Percentiles rank a stretch among this genome's conserved stretches.
These are phyloP conservation scores for Halcyon leucocephala DNA, from an alignment of 2,797 vertebrate genomes.

Conservation along the genomic window DNA sequence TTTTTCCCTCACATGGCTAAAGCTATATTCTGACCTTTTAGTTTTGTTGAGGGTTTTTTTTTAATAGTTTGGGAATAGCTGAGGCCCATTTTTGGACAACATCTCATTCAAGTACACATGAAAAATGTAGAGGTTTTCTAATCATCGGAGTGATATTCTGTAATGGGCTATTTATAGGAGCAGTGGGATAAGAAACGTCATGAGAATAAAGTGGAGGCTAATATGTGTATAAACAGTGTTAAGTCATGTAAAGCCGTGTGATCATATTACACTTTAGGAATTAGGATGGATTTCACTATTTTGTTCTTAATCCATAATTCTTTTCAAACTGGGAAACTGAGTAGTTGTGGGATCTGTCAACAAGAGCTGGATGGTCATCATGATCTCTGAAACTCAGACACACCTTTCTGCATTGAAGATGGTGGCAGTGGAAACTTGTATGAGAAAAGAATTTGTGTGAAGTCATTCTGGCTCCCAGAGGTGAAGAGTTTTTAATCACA, in stretches of 20 bases:
- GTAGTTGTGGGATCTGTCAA: not conserved
- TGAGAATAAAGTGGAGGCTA: not conserved
- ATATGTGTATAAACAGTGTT: not conserved
- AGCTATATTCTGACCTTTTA: not conserved
- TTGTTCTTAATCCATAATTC: not conserved
- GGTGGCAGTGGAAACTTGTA: not conserved
- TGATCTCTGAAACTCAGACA: not conserved
- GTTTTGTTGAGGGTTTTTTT: not conserved
- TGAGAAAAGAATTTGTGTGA: not conserved
- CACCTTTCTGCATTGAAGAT: not conserved
- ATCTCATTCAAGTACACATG: not conserved
- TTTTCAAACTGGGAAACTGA: not conserved
- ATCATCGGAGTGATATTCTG: not conserved
- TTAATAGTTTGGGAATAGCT: not conserved
- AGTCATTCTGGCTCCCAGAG: not conserved
- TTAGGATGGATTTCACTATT: not conserved
- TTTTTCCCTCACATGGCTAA: not conserved
- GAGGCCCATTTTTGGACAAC: not conserved
- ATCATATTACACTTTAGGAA: not conserved
- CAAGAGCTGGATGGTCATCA: rapidly evolving
- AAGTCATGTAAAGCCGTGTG: not conserved
- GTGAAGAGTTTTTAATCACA: not conserved
- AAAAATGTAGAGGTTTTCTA: not conserved
- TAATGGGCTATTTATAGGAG: not conserved
- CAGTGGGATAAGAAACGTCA: rapidly evolving